Conservation (phyloP, 2,888 invertebrate species). For the Myopa tessellatipennis region DNA sequence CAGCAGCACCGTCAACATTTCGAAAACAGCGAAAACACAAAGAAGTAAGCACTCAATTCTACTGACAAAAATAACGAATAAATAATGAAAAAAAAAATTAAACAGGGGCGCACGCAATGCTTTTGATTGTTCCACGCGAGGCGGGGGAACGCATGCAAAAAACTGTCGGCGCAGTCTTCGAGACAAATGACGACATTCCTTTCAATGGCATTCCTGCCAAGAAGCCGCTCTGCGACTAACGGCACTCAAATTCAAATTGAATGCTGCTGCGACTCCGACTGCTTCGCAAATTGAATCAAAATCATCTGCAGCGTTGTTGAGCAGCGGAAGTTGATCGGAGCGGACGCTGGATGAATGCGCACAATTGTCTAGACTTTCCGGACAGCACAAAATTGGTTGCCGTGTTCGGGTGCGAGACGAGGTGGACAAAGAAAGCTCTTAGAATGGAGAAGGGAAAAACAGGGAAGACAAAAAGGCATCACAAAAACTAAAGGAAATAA, state of each 20-base stretch:
- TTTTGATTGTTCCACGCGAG: background rate
- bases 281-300: conserved; percentile 31
- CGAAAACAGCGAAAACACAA: too few relatives aligned
- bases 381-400: background rate
- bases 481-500: background rate
- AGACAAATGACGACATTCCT: conserved; percentile 2
- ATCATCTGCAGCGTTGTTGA: conserved; percentile 11
- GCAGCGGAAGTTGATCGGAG: conserved; percentile 22
- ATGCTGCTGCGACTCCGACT: background rate
- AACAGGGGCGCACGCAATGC: conserved; percentile 21
- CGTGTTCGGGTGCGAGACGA: background rate
- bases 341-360: conserved; percentile 4
- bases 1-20: background rate
- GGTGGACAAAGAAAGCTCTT: background rate
- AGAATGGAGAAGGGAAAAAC: background rate
- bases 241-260: background rate
- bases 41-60: background rate
- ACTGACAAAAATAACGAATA: background rate
- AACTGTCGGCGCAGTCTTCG: background rate
- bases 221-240: background rate
- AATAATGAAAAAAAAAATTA: background rate
- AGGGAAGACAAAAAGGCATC: background rate
- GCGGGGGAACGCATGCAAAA: background rate
- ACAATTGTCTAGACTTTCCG: conserved; percentile 26
- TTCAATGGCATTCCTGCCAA: background rate